phyloP scores from a whole-genome alignment of 2,888 invertebrate genomes.

The Nemurella pictetii region DNA sequence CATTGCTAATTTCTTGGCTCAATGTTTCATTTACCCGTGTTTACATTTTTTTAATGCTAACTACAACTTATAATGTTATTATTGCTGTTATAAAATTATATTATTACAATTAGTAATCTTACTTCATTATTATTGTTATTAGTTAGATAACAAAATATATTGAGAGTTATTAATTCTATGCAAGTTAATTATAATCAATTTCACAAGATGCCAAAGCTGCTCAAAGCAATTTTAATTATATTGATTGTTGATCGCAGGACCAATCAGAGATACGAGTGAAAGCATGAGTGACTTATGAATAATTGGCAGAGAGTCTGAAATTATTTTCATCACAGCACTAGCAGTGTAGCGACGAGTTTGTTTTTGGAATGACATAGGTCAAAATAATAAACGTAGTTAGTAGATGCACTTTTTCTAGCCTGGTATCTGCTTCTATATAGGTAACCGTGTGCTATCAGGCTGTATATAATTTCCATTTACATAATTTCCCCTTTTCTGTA shows the following conservation, averaged over 20 bases:
- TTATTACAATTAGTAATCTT: no score
- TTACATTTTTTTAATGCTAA: no score
- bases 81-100: neutral
- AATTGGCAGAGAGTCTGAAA: neutral
- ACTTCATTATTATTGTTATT: neutral
- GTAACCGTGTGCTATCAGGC: no score
- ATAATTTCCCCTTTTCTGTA: no score
- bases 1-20: no score
- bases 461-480: no score
- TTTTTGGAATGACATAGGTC: neutral
- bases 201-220: slow-evolving; percentile 39
- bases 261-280: slow-evolving; percentile 13
- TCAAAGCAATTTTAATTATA: slow-evolving; percentile 34
- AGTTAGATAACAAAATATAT: neutral
- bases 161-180: neutral
- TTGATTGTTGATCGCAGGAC: slow-evolving; percentile 35
- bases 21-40: no score
- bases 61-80: neutral
- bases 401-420: neutral
- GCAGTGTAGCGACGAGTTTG: no score
- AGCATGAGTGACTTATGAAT: neutral
- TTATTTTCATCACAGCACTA: neutral
- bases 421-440: no score
- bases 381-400: neutral
- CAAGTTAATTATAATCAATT: slow-evolving; percentile 10